These are phyloP conservation scores for Drosophila macrospina DNA, from an alignment of 2,888 invertebrate genomes.

Conservation along the genomic window DNA sequence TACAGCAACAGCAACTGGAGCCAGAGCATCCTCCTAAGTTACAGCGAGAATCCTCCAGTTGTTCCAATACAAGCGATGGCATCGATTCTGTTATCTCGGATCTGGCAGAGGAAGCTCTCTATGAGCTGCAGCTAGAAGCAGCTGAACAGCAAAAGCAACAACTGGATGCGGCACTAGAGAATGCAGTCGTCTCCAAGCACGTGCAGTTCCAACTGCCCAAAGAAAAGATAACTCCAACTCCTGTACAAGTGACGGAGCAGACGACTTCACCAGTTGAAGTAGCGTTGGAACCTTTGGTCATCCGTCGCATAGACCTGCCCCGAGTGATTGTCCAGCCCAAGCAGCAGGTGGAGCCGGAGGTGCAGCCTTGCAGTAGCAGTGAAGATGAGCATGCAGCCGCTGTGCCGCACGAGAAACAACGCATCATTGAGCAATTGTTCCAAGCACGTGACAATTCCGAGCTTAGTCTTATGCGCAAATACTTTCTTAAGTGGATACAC, in stretches of 20 bases:
- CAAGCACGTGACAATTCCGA: slow-evolving; percentile 58
- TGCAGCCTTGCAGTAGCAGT: slow-evolving; percentile 16
- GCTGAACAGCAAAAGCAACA: slow-evolving; percentile 68
- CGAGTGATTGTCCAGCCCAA: slow-evolving; percentile 59
- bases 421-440: slow-evolving; percentile 82
- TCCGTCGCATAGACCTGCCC: slow-evolving; percentile 70
- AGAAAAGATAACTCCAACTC: slow-evolving; percentile 24
- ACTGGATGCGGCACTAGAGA: slow-evolving; percentile 21
- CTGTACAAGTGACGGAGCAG: slow-evolving; percentile 1
- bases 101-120: slow-evolving; percentile 81
- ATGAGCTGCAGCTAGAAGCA: slow-evolving; percentile 80
- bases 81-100: slow-evolving; percentile 84
- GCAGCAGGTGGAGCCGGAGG: slow-evolving; percentile 3
- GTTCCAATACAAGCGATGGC: slow-evolving; percentile 83
- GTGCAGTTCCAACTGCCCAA: slow-evolving; percentile 65
- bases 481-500: slow-evolving; percentile 84
- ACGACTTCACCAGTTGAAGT: slow-evolving; percentile 8
- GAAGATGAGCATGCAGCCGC: slow-evolving; percentile 44
- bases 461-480: slow-evolving; percentile 71
- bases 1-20: slow-evolving; percentile 44
- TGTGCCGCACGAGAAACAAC: slow-evolving; percentile 75
- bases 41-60: slow-evolving; percentile 73
- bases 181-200: slow-evolving; percentile 38
- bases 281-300: slow-evolving; percentile 50
- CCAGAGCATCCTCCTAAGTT: slow-evolving; percentile 43